These are phyloP conservation scores for Orgyia antiqua DNA, from an alignment of 2,888 invertebrate genomes.

Conservation along the genomic window DNA sequence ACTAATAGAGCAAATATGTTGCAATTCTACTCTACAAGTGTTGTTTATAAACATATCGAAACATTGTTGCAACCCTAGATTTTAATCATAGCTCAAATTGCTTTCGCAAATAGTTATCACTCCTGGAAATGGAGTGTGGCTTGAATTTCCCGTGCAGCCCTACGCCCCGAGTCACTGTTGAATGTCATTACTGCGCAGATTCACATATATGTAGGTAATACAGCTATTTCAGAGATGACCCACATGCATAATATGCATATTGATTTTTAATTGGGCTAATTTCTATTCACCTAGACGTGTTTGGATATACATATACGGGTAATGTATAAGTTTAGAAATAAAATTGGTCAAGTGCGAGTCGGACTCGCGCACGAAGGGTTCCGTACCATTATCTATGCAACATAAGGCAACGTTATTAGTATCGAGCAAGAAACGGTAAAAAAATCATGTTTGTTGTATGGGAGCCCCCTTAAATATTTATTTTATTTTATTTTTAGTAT, in stretches of 20 bases:
- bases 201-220: constrained; percentile 7
- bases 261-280: constrained; percentile 25
- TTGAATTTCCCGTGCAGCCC: constrained; percentile 1
- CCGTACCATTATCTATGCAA: too few relatives aligned
- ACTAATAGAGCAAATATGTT: too few relatives aligned
- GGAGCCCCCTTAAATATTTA: too few relatives aligned
- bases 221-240: constrained; percentile 25
- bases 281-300: constrained; percentile 11
- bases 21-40: too few relatives aligned
- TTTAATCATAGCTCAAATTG: constrained; percentile 1
- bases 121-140: constrained; percentile 4
- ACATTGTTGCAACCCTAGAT: constrained; percentile 1
- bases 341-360: too few relatives aligned
- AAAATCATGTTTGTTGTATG: too few relatives aligned
- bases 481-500: too few relatives aligned
- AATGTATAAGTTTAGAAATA: too few relatives aligned
- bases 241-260: constrained; percentile 25
- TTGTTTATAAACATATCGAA: neutral
- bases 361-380: too few relatives aligned
- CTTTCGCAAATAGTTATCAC: constrained; percentile 4
- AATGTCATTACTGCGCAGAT: constrained; percentile 23
- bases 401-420: too few relatives aligned
- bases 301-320: too few relatives aligned
- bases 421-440: too few relatives aligned
- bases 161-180: constrained; percentile 1